Conservation (phyloP, 2,113 vertebrate species). For the Craseonycteris thonglongyai region DNA sequence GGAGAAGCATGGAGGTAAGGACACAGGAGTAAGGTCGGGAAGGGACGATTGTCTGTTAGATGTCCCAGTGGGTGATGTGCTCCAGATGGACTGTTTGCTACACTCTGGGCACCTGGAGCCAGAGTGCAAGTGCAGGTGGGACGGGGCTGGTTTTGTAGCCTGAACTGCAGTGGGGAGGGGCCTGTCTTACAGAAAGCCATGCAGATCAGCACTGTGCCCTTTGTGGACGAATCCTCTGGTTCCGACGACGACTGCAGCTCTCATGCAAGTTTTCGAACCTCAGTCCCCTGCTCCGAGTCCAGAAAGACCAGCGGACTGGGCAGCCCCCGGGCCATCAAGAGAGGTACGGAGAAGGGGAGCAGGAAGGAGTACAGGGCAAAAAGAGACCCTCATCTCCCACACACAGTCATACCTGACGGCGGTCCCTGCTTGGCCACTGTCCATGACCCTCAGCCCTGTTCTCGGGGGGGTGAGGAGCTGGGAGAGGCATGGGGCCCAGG, state of each 20-base stretch:
- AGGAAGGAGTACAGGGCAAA: neutral
- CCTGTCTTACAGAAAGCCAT: slow-evolving; percentile 88
- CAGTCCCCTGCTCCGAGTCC: slow-evolving; percentile 79
- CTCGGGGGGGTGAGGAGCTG: accelerated
- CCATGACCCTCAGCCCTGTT: neutral
- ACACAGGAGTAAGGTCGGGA: neutral
- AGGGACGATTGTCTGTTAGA: neutral
- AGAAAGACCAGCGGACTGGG: slow-evolving; percentile 86
- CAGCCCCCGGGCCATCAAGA: slow-evolving; percentile 93
- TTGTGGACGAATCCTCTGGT: slow-evolving; percentile 89
- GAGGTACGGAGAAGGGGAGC: slow-evolving; percentile 80
- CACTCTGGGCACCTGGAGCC: neutral
- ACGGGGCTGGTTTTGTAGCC: neutral
- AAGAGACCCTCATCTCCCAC: neutral
- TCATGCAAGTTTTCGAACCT: slow-evolving; percentile 85
- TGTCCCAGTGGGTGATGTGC: neutral
- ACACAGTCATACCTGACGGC: neutral
- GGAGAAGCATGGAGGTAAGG: neutral
- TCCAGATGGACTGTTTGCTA: neutral
- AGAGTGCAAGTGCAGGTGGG: neutral
- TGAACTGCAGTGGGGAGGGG: neutral
- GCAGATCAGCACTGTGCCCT: slow-evolving; percentile 90
- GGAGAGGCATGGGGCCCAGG: neutral
- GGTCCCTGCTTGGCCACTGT: neutral
- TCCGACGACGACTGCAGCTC: slow-evolving; percentile 95